These are phyloP conservation scores for Myripristis jacobus DNA, from an alignment of 2,797 vertebrate genomes.

Conservation along the genomic window DNA sequence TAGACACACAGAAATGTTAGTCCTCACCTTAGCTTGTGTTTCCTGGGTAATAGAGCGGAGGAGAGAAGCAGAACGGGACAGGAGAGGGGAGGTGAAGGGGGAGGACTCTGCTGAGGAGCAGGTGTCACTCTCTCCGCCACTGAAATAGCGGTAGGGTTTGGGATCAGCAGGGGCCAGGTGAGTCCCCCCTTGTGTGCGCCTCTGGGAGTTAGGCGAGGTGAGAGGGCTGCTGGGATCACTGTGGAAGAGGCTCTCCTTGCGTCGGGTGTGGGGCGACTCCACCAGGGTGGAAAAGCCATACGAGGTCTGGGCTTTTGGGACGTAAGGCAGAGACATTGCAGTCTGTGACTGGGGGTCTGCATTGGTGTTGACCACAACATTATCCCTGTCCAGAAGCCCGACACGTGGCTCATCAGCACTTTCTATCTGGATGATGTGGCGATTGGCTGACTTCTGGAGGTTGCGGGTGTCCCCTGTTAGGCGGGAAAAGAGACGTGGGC, in stretches of 20 bases:
- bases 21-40: constrained; percentile 90
- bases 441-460: constrained; percentile 88
- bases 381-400: constrained; percentile 23
- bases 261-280: constrained; percentile 95
- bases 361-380: constrained; percentile 79
- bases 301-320: constrained; percentile 96
- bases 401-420: constrained; percentile 88
- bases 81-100: constrained; percentile 92
- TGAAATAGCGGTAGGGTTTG: constrained; percentile 93
- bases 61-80: constrained; percentile 94
- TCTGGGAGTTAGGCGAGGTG: constrained; percentile 89
- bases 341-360: constrained; percentile 93
- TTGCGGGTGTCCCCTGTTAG: constrained; percentile 82
- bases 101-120: constrained; percentile 96
- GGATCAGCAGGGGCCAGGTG: constrained; percentile 85
- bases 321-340: constrained; percentile 93
- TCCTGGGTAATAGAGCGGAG: constrained; percentile 94
- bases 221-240: constrained; percentile 91
- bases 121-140: constrained; percentile 96
- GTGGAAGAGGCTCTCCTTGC: constrained; percentile 96
- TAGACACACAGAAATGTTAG: background rate
- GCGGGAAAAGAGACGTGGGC: constrained; percentile 88
- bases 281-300: constrained; percentile 94
- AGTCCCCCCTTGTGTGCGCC: constrained; percentile 79
- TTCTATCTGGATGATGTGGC: constrained; percentile 97